Percentiles rank a stretch among this genome's conserved stretches.
phyloP scores from a whole-genome alignment of 2,113 vertebrate genomes.

The Otolemur garnettii region DNA sequence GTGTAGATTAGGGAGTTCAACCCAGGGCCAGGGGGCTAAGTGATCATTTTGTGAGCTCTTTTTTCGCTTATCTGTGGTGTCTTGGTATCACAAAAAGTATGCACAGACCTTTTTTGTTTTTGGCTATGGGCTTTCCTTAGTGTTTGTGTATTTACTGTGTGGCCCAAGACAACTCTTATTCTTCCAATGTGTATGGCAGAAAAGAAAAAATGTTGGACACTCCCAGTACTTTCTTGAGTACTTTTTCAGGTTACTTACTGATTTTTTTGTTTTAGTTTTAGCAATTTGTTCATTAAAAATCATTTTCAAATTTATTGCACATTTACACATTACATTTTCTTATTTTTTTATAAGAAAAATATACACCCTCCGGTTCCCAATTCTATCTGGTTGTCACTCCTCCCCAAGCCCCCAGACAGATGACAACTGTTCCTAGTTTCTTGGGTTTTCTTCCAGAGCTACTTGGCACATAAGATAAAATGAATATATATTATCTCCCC shows the following conservation, averaged over 20 bases:
- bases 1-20: neutral
- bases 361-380: neutral
- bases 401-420: neutral
- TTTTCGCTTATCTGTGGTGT: too few species aligned
- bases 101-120: too few species aligned
- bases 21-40: too few species aligned
- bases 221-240: neutral
- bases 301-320: neutral
- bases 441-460: neutral
- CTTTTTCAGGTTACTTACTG: neutral
- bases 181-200: too few species aligned
- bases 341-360: neutral
- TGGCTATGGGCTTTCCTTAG: too few species aligned
- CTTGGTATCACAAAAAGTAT: too few species aligned
- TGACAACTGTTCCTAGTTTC: neutral
- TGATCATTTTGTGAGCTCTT: too few species aligned
- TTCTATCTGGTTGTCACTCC: neutral
- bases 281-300: neutral
- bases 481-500: neutral
- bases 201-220: too few species aligned
- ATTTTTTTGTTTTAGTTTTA: slow-evolving; percentile 34
- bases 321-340: neutral
- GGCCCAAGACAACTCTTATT: too few species aligned
- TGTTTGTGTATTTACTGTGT: too few species aligned
- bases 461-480: neutral